A percentile compares a stretch with the other conserved stretches of the same genome.
Evolutionary conservation across 1,140 invertebrate species (phyloP).

Genomic region (Metopolophium dirhodum): DNA sequence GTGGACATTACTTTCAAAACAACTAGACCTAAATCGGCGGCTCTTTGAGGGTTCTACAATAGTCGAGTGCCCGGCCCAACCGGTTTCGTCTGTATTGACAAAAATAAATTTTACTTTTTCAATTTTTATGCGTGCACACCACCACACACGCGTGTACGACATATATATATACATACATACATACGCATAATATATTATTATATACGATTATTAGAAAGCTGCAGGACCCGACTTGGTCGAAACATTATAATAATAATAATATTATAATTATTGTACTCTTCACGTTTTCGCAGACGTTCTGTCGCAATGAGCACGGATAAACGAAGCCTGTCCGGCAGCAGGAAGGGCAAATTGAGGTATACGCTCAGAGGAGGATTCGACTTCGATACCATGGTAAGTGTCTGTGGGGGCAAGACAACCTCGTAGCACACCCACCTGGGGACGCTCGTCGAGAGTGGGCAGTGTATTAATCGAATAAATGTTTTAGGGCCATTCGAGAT

Average conservation of each 20-base stretch:
- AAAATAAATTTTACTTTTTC: conserved; percentile 30
- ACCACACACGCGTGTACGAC: not conserved
- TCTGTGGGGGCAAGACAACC: not conserved
- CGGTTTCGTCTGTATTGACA: conserved; percentile 19
- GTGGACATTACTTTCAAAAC: conserved; percentile 44
- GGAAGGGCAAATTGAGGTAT: conserved; percentile 25
- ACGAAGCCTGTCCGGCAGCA: conserved; percentile 20
- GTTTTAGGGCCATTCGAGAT: conserved; percentile 86
- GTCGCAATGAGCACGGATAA: conserved; percentile 6
- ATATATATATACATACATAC: not conserved
- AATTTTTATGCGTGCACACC: not conserved
- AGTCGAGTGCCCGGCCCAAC: not conserved
- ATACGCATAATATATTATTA: not conserved
- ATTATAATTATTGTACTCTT: not conserved
- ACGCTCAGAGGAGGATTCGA: conserved; percentile 54
- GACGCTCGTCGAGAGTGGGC: not conserved
- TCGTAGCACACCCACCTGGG: not conserved
- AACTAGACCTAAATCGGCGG: conserved; percentile 32
- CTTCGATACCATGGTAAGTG: conserved; percentile 49
- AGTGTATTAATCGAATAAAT: not conserved
- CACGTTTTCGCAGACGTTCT: not conserved
- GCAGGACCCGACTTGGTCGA: not conserved
- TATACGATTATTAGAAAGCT: not conserved
- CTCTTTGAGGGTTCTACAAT: conserved; percentile 17
- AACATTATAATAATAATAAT: not conserved